Conservation (phyloP, 2,888 invertebrate species). For the Meteorus cinctellus region DNA sequence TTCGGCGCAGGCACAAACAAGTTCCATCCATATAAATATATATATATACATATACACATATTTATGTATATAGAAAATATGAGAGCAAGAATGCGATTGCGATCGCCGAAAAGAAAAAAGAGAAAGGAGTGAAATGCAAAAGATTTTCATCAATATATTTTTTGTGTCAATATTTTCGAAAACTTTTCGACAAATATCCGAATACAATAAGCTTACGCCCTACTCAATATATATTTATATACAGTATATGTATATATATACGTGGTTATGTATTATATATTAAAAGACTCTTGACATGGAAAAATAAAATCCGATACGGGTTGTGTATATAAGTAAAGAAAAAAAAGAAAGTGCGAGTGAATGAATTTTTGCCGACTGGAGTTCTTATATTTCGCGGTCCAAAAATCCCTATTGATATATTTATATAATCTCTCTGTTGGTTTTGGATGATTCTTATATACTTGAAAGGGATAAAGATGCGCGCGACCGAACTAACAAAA, state of each 20-base stretch:
- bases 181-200: conserved; percentile 3
- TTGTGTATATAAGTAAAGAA: background rate
- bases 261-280: background rate
- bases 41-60: background rate
- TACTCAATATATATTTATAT: background rate
- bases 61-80: background rate
- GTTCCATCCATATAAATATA: background rate
- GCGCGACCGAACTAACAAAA: conserved; percentile 37
- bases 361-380: conserved; percentile 36
- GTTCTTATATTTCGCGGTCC: conserved; percentile 39
- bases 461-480: conserved; percentile 26
- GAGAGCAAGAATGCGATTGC: background rate
- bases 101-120: conserved; percentile 21
- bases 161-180: conserved; percentile 17
- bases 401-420: conserved; percentile 29
- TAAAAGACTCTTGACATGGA: conserved; percentile 14
- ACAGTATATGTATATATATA: background rate
- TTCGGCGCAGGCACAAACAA: background rate
- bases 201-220: background rate
- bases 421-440: conserved; percentile 35
- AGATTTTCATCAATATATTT: conserved; percentile 11
- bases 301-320: conserved; percentile 32
- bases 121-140: conserved; percentile 26
- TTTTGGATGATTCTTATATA: conserved; percentile 28
- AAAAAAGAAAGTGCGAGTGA: conserved; percentile 27